Base-by-base conservation (phyloP, 2,888 invertebrate species). In the Drosophila pseudotalamancana region DNA sequence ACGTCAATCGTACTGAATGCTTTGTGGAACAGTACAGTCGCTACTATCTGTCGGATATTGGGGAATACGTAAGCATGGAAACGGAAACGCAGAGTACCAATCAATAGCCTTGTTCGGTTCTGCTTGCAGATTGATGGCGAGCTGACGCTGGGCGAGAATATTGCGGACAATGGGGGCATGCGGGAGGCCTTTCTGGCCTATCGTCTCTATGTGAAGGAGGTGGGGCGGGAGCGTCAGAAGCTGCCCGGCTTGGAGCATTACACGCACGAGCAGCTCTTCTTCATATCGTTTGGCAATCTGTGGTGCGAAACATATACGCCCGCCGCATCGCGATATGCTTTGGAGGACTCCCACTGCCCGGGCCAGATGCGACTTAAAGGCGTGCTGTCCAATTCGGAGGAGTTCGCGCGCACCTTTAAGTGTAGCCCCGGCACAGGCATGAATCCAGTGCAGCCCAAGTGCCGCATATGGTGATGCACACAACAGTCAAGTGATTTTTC, bases 121-220 rank as follows among this genome's bases (percentile, higher is more conserved):
- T 59, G 40, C n/a, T 77, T 90, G n/a, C 80, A 96, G 95, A 93
- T 96, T 25, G 93, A 96, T 86, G 97, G 96, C 0, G 94, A 94
- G 74, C 91, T 94, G 66, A 97, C 96, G 0, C 90, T 97, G 54
- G 95, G 95, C 0, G 96, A 97, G 91, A 97, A 97, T 80, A 95
- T 97, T 65, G 96, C 96, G 0, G 96, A 97, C 87, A 96, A 96
- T 83, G 96, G 96, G 0, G 97, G 96, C 0, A 91, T 97, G 45
- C 93, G 95, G 46, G 95, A 96, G 89, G 95, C 96, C 0, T 93
- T 94, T 29, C 91, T 93, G 34, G 96, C 96, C 0, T 94, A 96
- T 75, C 92, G 93, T 62, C 92, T 93, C 49, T 95, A 94, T 86
- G 91, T 93, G 43, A 88, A 91, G 39, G 91, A 92, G 56, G 90